A percentile compares a stretch with the other conserved stretches of the same genome.
These are phyloP conservation scores for Squalus acanthias DNA, from an alignment of 2,797 vertebrate species.

Conservation along the genomic window DNA sequence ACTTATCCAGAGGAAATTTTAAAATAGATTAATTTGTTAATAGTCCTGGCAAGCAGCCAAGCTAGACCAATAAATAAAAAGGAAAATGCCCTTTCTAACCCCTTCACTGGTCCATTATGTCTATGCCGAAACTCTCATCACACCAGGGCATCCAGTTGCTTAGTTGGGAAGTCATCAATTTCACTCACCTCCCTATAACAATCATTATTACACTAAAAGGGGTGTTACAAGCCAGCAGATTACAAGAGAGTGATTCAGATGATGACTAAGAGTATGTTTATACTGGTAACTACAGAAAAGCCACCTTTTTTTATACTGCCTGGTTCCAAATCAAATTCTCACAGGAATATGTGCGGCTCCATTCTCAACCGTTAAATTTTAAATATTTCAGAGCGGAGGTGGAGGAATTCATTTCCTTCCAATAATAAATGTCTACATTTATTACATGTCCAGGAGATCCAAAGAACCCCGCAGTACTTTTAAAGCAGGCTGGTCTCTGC, in stretches of 20 bases:
- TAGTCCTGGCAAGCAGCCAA: background rate
- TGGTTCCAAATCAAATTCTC: background rate
- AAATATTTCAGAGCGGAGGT: background rate
- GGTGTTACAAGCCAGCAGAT: background rate
- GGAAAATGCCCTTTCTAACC: constrained; percentile 18
- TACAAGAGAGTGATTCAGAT: background rate
- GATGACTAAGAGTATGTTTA: background rate
- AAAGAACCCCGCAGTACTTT: background rate
- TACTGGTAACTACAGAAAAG: background rate
- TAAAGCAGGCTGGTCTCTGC: background rate
- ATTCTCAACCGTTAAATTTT: background rate
- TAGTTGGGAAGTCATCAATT: background rate
- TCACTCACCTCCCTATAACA: background rate
- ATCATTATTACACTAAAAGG: background rate
- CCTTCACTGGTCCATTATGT: background rate
- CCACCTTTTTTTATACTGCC: background rate
- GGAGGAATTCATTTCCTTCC: background rate
- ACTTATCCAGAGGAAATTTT: constrained; percentile 28
- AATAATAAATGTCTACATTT: background rate
- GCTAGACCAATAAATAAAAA: constrained; percentile 7
- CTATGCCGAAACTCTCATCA: background rate
- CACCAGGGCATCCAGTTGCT: background rate
- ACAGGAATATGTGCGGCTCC: background rate
- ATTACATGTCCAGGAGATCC: background rate
- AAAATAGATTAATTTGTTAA: background rate